Evolutionary conservation across 2,797 vertebrate species (phyloP).

Genomic region (Oreochromis grahami): DNA sequence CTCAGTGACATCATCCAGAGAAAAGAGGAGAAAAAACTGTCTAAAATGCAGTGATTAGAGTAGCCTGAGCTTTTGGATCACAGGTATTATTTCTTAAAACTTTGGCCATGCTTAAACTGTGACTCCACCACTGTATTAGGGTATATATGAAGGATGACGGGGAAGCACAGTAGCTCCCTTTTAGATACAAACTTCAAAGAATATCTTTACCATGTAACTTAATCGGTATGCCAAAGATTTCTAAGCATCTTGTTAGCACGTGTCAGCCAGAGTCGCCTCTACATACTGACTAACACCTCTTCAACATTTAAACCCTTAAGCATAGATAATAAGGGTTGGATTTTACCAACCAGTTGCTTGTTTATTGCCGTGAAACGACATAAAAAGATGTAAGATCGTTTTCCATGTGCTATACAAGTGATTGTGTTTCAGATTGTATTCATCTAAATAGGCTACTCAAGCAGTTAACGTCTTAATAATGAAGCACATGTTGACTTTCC

Average conservation of each 20-base stretch:
- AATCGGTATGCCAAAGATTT: background rate
- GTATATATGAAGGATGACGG: rapidly evolving
- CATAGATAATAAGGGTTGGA: background rate
- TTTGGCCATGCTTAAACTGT: background rate
- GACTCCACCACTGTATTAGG: background rate
- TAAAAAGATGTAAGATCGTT: background rate
- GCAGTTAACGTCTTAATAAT: background rate
- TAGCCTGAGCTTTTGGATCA: rapidly evolving
- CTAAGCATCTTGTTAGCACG: background rate
- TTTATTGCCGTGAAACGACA: background rate
- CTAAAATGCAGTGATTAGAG: background rate
- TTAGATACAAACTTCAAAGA: background rate
- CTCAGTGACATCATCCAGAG: background rate
- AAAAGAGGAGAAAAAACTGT: background rate
- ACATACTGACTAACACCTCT: background rate
- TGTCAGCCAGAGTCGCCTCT: background rate
- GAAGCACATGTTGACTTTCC: background rate
- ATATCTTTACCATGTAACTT: background rate
- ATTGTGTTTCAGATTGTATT: background rate
- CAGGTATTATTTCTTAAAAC: background rate
- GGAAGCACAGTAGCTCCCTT: background rate
- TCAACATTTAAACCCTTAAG: background rate
- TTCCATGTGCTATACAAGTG: background rate
- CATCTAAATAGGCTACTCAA: background rate
- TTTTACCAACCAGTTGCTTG: background rate